Evolutionary conservation across 2,113 vertebrate genomes (phyloP).

Genomic region (Oncorhynchus keta): DNA sequence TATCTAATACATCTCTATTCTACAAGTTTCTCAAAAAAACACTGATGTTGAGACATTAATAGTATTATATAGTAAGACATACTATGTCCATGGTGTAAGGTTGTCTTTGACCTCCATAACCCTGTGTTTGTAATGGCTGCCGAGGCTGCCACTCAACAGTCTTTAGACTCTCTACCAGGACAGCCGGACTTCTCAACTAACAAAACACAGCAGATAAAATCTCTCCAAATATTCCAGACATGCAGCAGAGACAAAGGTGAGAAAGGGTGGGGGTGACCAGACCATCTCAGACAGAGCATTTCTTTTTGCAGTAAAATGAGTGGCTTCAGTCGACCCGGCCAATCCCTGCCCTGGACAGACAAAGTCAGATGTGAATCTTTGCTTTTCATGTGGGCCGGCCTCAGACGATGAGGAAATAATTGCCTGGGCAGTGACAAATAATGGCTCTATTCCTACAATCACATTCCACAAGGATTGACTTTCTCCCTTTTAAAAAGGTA

Average conservation of each 20-base stretch:
- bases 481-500: conserved; percentile 10
- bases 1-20: too few relatives aligned
- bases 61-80: neutral
- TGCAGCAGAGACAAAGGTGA: conserved; percentile 70
- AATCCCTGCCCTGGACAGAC: conserved; percentile 4
- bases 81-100: neutral
- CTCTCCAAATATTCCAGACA: conserved; percentile 76
- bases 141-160: conserved; percentile 16
- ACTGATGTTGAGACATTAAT: neutral
- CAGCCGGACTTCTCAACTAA: conserved; percentile 59
- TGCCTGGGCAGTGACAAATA: conserved; percentile 16
- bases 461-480: conserved; percentile 17
- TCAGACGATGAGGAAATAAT: conserved; percentile 36
- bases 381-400: conserved; percentile 19
- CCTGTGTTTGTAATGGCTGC: neutral
- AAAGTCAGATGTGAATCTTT: conserved; percentile 1
- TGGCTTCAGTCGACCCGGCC: conserved; percentile 36
- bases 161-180: conserved; percentile 18
- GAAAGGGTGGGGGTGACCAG: conserved; percentile 41
- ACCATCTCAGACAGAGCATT: conserved; percentile 48
- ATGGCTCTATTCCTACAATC: conserved; percentile 6
- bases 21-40: too few relatives aligned
- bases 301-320: conserved; percentile 42
- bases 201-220: conserved; percentile 70
- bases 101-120: neutral